Evolutionary conservation across 2,113 vertebrate species (phyloP).

Genomic region (Dinomys branickii): DNA sequence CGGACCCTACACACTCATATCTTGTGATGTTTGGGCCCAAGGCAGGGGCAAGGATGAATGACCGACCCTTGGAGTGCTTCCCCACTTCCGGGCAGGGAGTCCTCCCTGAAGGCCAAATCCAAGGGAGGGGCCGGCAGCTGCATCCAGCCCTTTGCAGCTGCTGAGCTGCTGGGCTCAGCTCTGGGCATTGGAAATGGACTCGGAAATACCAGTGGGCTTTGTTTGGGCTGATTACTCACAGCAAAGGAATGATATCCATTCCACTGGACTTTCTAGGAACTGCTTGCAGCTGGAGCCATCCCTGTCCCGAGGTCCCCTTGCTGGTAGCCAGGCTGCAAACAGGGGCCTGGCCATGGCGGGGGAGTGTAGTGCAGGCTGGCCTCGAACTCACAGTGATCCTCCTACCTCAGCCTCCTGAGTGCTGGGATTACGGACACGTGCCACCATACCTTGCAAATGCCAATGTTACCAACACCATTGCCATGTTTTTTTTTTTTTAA

Average conservation of each 20-base stretch:
- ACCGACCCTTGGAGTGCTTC: neutral
- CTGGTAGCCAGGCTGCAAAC: neutral
- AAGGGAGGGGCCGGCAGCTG: neutral
- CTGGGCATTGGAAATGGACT: slow-evolving; percentile 59
- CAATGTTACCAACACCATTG: neutral
- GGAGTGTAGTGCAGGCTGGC: neutral
- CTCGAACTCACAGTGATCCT: neutral
- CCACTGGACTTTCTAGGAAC: slow-evolving; percentile 76
- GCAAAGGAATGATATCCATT: slow-evolving; percentile 65
- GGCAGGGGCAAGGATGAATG: neutral
- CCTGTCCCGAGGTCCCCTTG: slow-evolving; percentile 8
- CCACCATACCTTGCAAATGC: neutral
- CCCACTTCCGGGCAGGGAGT: neutral
- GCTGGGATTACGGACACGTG: neutral
- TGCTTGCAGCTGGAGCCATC: slow-evolving; percentile 57
- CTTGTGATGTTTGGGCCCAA: neutral
- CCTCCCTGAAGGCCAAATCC: neutral
- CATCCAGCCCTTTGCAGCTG: slow-evolving; percentile 56
- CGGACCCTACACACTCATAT: neutral
- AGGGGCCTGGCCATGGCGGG: neutral
- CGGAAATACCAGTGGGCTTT: slow-evolving; percentile 77
- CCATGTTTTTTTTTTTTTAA: too few relatives aligned
- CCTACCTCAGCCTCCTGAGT: neutral
- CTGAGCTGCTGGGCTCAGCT: neutral
- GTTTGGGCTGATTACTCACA: slow-evolving; percentile 72